Base-by-base conservation (phyloP, 2,888 invertebrate species). In the Sinelater perroti region DNA sequence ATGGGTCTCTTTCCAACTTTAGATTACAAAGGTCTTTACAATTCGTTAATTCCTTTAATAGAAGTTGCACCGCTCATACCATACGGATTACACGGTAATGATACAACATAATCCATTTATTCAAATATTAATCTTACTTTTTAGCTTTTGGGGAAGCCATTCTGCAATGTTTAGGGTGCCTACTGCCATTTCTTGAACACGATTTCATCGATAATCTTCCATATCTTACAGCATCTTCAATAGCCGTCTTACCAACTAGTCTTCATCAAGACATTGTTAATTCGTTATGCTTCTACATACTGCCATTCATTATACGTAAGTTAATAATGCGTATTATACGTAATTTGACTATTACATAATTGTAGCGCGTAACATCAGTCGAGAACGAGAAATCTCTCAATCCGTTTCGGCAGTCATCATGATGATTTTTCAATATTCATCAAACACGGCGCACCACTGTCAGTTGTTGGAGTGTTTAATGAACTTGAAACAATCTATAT, bases 401-500 rank as follows among this genome's bases (percentile, higher is more conserved):
- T 92, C 92, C 1, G 89, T 94, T 2, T 91, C 95, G 0, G 92
- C 97, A 26, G 93, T 98, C 52, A 87, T 99, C 57, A 97, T 98
- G 93, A 91, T 97, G 88, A 92, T 98, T 20, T 91, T 98, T 73
- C 97, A 98, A 76, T 96, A 97, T 76, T 95, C 96, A 1, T 90
- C 86, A 63, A 95, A 95, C 79, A 91, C 95, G 71, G 96, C 95
- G 0, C 95, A 95, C 76, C 98, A 98, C 80, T 95, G 97, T 78
- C 96, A 97, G 80, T 85, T 98, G 26, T 81, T 98, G 56, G 98
- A 99, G 79, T 95, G 95, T 72, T 81, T 98, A 56, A 97, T 99
- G 97, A 90, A 93, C 1, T 85, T 95, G 70, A 97, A 97, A 78
- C 88, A 89, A 66, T 88, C 91, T 64, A 89, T 97, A 7, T 90